Conservation (phyloP, 1,140 invertebrate species). For the Daktulosphaira vitifoliae region DNA sequence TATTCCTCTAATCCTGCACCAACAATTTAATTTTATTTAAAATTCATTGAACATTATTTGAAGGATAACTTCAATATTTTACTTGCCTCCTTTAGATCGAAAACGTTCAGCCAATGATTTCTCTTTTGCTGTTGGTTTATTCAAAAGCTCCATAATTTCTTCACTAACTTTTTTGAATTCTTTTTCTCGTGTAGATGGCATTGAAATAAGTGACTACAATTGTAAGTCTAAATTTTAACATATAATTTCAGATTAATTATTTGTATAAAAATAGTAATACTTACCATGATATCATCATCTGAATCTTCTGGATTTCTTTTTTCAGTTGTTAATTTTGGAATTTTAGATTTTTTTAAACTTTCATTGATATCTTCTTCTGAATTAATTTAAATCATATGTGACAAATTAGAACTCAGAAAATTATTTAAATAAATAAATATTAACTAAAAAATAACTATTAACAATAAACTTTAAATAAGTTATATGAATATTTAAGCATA, state of each 20-base stretch:
- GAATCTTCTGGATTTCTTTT: constrained; percentile 43
- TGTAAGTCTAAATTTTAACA: constrained; percentile 34
- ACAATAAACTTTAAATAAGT: background rate
- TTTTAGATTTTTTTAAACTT: constrained; percentile 44
- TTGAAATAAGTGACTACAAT: constrained; percentile 72
- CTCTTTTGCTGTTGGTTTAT: constrained; percentile 93
- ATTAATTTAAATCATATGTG: too few species aligned
- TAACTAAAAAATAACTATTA: background rate
- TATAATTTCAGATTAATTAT: background rate
- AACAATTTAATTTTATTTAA: too few species aligned
- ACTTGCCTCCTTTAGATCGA: constrained; percentile 76
- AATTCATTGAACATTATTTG: too few species aligned
- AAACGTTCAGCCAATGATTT: constrained; percentile 87
- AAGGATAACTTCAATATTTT: background rate
- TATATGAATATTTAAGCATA: too few species aligned
- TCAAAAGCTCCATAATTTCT: constrained; percentile 87
- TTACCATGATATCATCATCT: constrained; percentile 58
- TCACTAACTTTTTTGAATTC: constrained; percentile 92
- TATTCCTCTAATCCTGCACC: too few species aligned
- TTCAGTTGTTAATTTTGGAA: constrained; percentile 40
- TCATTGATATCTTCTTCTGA: constrained; percentile 38
- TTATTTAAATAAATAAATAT: background rate
- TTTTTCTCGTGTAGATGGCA: constrained; percentile 89
- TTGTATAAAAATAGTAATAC: constrained; percentile 18
- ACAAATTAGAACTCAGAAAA: too few species aligned